Evolutionary conservation across 2,888 invertebrate species (phyloP), one percentile per base, ranked within the genome.

Genomic region (Odontomyia ornata): DNA sequence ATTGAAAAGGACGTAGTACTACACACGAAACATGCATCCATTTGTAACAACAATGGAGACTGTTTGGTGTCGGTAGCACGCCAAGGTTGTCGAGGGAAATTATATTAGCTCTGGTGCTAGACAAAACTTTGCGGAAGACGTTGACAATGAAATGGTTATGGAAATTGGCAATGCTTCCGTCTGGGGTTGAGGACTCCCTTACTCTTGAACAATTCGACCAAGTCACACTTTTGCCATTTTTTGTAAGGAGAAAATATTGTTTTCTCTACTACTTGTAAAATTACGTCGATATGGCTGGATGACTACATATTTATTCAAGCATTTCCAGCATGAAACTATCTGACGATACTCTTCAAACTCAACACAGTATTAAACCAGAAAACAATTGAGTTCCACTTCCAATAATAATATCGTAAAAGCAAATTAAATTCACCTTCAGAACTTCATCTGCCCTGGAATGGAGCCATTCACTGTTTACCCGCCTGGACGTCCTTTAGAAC

Each of bases 331-430:
- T 5, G 5, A 36, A 36, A 36, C 3, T 36, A 9, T 36, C 5
- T 36, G 36, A 36, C 3, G 9, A 36, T 9, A 36, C 36, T 36
- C 36, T 36, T 36, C 9, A 36, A 36, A 36, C 3, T 36, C 36
- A 36, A 9, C 36, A 36, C 9, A 3, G 36, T 36, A 3, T 9
- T 36, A 9, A 36, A 36, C 36, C 36, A n/a, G 36, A 36, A 36
- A 36, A 36, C 36, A 15, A 69, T 43, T 25, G 60, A 27, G 60
- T 71, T 76, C 62, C 72, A 21, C 64, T 72, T 30, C 11, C 77
- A 72, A 77, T 77, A 77, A 77, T 64, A 77, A 72, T 77, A 72
- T 77, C 77, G 77, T 77, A 77, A 77, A 77, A 77, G 77, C 72
- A 73, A 72, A 77, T 77, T 72, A 77, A 77, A 77, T 77, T 77